These are phyloP conservation scores for Bombus waltoni DNA, from an alignment of 1,140 invertebrate genomes.

Conservation along the genomic window DNA sequence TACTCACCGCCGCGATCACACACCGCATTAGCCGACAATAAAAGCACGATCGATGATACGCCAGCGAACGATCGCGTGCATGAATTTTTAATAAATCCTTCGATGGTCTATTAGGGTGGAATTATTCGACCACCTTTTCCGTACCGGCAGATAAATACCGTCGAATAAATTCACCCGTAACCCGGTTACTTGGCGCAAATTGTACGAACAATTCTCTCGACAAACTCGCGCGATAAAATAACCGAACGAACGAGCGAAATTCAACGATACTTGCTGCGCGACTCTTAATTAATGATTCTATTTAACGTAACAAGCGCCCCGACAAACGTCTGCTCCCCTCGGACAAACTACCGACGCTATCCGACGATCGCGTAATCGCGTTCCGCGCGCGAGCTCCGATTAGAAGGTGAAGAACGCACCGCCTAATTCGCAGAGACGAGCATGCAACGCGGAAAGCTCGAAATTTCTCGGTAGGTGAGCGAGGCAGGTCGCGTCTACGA, in stretches of 20 bases:
- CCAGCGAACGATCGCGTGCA: conserved; percentile 61
- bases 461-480: conserved; percentile 39
- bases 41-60: conserved; percentile 65
- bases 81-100: conserved; percentile 65
- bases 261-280: background rate
- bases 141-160: no score
- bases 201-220: background rate
- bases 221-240: background rate
- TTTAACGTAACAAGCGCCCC: conserved; percentile 24
- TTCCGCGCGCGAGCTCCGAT: conserved; percentile 29
- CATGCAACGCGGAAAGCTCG: background rate
- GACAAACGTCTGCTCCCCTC: conserved; percentile 13
- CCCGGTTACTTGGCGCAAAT: background rate
- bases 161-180: background rate
- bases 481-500: background rate
- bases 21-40: conserved; percentile 66
- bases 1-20: conserved; percentile 56
- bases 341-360: background rate
- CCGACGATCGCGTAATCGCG: background rate
- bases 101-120: conserved; percentile 51
- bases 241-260: background rate
- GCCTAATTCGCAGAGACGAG: conserved; percentile 51
- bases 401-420: conserved; percentile 59
- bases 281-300: conserved; percentile 2
- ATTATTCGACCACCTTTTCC: conserved; percentile 20